Evolutionary conservation across 1,140 invertebrate species (phyloP).

Genomic region (Oscheius sp.): DNA sequence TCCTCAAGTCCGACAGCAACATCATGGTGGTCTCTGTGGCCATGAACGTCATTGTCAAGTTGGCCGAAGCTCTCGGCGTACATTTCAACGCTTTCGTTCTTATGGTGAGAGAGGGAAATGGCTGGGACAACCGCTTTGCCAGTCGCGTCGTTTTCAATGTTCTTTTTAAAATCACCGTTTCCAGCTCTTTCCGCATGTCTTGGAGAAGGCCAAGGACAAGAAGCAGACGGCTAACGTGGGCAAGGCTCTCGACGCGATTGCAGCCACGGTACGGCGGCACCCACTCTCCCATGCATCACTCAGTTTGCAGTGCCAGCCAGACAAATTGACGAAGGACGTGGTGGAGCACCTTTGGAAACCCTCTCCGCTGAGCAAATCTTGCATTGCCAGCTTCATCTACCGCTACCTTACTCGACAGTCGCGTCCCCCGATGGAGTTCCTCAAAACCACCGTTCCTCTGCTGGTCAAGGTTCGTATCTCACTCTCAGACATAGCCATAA

Average conservation of each 20-base stretch:
- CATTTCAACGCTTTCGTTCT: slow-evolving; percentile 3
- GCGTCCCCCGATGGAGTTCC: too few species aligned
- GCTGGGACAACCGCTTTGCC: too few species aligned
- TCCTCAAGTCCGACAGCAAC: slow-evolving; percentile 12
- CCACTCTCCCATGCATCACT: too few species aligned
- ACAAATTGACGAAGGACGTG: not conserved
- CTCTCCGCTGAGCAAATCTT: not conserved
- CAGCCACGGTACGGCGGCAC: too few species aligned
- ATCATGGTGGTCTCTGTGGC: slow-evolving; percentile 9
- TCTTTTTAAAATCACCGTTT: too few species aligned
- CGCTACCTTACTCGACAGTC: not conserved
- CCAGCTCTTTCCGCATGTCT: too few species aligned
- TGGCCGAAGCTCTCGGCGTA: not conserved
- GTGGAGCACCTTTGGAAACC: not conserved
- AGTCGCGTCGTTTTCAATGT: too few species aligned
- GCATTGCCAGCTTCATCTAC: not conserved
- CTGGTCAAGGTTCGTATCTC: too few species aligned
- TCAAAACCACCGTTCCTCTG: not conserved
- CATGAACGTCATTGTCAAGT: not conserved
- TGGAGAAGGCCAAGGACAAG: not conserved
- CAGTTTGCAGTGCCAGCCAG: too few species aligned
- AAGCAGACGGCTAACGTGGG: not conserved
- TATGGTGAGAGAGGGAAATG: not conserved
- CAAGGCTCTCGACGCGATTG: not conserved
- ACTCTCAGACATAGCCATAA: too few species aligned